A percentile compares a stretch with the other conserved stretches of the same genome.
phyloP scores from a whole-genome alignment of 2,888 invertebrate species.

The Euplexia lucipara region DNA sequence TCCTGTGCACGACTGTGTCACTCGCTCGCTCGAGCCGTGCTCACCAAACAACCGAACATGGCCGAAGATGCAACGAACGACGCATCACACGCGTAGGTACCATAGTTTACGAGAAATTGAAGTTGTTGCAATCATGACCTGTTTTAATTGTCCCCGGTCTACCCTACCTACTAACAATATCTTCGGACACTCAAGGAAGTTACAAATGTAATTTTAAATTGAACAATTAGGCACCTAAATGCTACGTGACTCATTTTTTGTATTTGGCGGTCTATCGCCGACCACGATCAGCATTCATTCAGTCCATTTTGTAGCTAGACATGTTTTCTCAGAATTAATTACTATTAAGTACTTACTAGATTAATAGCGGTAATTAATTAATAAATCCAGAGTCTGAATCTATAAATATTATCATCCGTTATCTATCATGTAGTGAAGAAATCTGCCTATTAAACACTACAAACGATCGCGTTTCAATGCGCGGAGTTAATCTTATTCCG shows the following conservation, averaged over 20 bases:
- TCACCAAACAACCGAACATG: too few relatives aligned
- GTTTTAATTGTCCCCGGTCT: too few relatives aligned
- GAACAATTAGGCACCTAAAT: constrained; percentile 45
- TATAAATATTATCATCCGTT: constrained; percentile 13
- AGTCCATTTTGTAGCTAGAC: constrained; percentile 19
- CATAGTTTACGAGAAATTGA: too few relatives aligned
- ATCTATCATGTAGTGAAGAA: constrained; percentile 29
- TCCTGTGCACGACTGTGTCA: too few relatives aligned
- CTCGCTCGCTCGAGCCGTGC: too few relatives aligned
- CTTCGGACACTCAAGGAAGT: constrained; percentile 27
- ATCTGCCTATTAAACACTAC: constrained; percentile 16
- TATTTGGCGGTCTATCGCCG: constrained; percentile 25
- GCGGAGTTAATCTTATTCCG: constrained; percentile 13
- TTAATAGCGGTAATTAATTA: constrained; percentile 22
- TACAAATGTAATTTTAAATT: constrained; percentile 44
- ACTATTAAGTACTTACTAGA: constrained; percentile 6
- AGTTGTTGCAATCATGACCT: too few relatives aligned
- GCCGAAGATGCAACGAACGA: too few relatives aligned
- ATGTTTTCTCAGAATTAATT: constrained; percentile 32
- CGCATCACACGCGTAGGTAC: too few relatives aligned
- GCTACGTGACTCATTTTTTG: constrained; percentile 43
- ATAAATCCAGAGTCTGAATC: constrained; percentile 8
- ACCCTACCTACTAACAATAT: constrained; percentile 28
- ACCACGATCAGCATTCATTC: constrained; percentile 35
- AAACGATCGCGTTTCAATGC: constrained; percentile 12